Evolutionary conservation across 1,140 invertebrate genomes (phyloP).

Genomic region (Planococcus citri): DNA sequence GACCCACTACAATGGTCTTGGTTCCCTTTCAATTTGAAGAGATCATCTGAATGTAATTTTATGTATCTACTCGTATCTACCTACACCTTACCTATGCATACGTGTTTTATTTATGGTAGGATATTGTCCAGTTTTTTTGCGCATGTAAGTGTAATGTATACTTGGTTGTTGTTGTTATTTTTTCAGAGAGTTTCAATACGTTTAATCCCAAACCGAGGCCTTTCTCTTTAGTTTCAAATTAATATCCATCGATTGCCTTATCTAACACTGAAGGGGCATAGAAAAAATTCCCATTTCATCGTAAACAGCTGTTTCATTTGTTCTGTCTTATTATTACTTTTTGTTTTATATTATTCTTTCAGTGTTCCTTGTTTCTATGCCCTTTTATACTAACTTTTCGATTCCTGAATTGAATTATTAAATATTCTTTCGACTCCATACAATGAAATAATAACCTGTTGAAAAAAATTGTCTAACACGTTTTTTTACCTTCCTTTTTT

Average conservation of each 20-base stretch:
- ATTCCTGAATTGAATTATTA: neutral
- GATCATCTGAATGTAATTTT: too few relatives aligned
- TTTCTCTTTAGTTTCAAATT: conserved; percentile 36
- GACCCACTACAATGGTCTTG: too few relatives aligned
- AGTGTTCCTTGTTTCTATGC: neutral
- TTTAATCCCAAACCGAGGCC: conserved; percentile 50
- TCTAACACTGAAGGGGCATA: neutral
- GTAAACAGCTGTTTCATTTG: neutral
- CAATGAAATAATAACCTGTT: neutral
- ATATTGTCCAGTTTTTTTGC: too few relatives aligned
- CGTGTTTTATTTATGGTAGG: too few relatives aligned
- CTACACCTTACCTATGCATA: too few relatives aligned
- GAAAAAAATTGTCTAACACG: too few relatives aligned
- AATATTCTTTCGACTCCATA: neutral
- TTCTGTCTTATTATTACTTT: neutral
- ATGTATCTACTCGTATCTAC: too few relatives aligned
- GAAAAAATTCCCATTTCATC: too few relatives aligned
- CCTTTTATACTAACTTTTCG: neutral
- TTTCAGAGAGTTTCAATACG: conserved; percentile 45
- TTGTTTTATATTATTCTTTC: neutral
- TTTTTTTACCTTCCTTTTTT: too few relatives aligned
- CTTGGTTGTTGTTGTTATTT: conserved; percentile 35
- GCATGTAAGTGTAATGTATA: too few relatives aligned
- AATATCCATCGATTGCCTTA: conserved; percentile 22
- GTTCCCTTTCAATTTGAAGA: too few relatives aligned